Base-by-base conservation (phyloP, 2,888 invertebrate genomes). In the Ischnus inquisitorius region DNA sequence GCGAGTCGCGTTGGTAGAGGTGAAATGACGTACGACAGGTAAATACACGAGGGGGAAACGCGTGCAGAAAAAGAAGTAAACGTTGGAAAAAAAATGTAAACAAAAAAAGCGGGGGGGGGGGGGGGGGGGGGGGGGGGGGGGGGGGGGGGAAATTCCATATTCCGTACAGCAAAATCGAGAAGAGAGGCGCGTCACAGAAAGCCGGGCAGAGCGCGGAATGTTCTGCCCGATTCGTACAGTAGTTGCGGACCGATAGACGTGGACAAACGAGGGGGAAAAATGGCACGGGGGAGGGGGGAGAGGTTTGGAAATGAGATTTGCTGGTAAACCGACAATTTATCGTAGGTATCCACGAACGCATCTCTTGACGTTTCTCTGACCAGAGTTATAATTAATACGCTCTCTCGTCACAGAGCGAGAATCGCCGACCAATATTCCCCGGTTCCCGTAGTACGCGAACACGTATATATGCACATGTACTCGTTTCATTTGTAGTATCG, bases 271-370 rank as follows among this genome's bases (percentile, higher is more conserved):
- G 90, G 88, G 89, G 89, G 67, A 92, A 91, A 92, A 91, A 91
- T 90, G 88, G 87, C 88, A 87, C 51, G 65, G 78, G 28, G 60
- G 54, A 65, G 14, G 43, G 57, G 76, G 80, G 78, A 80, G 75
- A 82, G 85, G 90, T 90, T 91, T 92, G 92, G 92, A 92, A 93
- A 93, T 93, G 93, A 93, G 93, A 93, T 93, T 93, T 92, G 92
- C 91, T 92, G 93, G 93, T 93, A 92, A 93, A 93, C 93, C 93
- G 93, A 93, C 93, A 93, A 93, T 93, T 93, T 93, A 92, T 93
- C 92, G 91, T 90, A 91, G 92, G 90, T 92, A 92, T 92, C 91
- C 91, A 90, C 90, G 89, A 91, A 92, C 90, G 90, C 90, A 92
- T 92, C 93, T 92, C 92, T 91, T 92, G 92, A 92, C 92, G 91